These are phyloP conservation scores for Myotis daubentonii DNA, from an alignment of 2,797 vertebrate genomes.

Conservation along the genomic window DNA sequence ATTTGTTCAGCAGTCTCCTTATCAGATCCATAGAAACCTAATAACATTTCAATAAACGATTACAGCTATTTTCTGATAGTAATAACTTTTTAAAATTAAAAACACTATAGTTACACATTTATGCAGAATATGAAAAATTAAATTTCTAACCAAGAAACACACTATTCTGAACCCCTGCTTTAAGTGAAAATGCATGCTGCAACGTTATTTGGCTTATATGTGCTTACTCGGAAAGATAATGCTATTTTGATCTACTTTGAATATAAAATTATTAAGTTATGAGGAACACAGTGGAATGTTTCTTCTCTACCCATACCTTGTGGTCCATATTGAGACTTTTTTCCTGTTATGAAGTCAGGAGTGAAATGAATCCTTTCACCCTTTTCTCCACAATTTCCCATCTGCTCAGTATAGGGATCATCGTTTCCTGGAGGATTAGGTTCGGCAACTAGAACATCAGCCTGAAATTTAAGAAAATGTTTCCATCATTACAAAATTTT, in stretches of 20 bases:
- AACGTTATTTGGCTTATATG: neutral
- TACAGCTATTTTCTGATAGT: neutral
- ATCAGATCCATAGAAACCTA: neutral
- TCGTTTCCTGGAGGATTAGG: constrained; percentile 61
- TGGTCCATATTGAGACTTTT: constrained; percentile 73
- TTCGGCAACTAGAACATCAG: constrained; percentile 80
- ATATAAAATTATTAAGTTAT: neutral
- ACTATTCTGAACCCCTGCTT: neutral
- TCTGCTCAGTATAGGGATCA: constrained; percentile 83
- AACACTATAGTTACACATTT: neutral
- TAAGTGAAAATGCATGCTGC: neutral
- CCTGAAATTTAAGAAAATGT: constrained; percentile 73
- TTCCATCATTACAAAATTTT: neutral
- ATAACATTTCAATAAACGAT: neutral
- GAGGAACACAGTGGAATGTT: neutral
- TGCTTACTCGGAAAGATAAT: neutral
- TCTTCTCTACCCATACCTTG: constrained; percentile 72
- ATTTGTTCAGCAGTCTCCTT: neutral
- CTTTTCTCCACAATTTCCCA: constrained; percentile 79
- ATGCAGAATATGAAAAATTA: neutral
- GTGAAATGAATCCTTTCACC: constrained; percentile 84
- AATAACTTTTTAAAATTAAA: neutral
- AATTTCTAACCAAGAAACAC: neutral
- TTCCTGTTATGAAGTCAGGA: constrained; percentile 79
- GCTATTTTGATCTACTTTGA: neutral